Evolutionary conservation across 2,113 vertebrate species (phyloP), one percentile per base, ranked within the genome.

Genomic region (Danionella cerebrum): DNA sequence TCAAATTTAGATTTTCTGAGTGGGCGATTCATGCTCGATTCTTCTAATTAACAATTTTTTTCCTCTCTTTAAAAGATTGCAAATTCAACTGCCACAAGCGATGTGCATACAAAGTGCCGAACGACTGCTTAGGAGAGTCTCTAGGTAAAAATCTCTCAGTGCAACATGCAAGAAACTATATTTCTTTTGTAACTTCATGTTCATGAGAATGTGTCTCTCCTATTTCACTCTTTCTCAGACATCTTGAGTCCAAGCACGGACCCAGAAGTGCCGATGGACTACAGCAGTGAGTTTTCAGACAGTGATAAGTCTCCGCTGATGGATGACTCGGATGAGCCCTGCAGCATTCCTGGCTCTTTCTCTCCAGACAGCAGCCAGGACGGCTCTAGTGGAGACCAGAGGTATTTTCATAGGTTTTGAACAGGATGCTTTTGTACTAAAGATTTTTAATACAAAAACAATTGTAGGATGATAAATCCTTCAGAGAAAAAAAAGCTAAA

Each of bases 51-150:
- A 45, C 41, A 45, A 6, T 13, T 27, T 16, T 42, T 13, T 21
- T 7, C 39, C 13, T n/a, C 0, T 63, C 33, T 63, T 50, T 59
- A 55, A 11, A 67, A 95, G 93, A 95, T 68, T 95, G 93, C 83
- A 93, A 94, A 76, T 94, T 94, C 74, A 94, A 94, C 84, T 94
- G 92, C 76, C 92, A 94, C 79, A 94, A 94, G 66, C 89, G 93
- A 33, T 95, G 93, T 1, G 90, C 85, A 0, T 90, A 90, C 55
- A 92, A 92, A 0, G 90, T 95, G 66, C 92, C 92, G 42, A 93
- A 93, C 1, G 90, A 95, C 79, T 95, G 93, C 31, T 81, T 93
- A 0, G 92, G 93, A 1, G 93, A 95, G 52, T 87, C 89, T 0
- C 84, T 89, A 0, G 92, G 93, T 93, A 78, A 86, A n/a, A 95